These are phyloP conservation scores for Eretmochelys imbricata DNA, from an alignment of 2,113 vertebrate genomes.

Conservation along the genomic window DNA sequence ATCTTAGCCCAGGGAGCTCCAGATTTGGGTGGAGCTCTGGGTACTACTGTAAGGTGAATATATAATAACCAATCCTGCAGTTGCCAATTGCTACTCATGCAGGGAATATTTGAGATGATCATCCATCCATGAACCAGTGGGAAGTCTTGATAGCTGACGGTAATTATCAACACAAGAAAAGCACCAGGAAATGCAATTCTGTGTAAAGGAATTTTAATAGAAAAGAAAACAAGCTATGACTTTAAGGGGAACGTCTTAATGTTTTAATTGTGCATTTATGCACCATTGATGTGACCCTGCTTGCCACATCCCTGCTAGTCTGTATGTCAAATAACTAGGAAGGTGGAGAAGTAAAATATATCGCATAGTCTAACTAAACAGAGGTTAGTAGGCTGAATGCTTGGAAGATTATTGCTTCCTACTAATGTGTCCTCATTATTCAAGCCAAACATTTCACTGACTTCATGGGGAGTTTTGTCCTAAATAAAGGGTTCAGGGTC, in stretches of 20 bases:
- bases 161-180: slow-evolving; percentile 28
- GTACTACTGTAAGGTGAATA: slow-evolving; percentile 12
- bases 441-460: background rate
- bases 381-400: background rate
- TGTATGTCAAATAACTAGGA: background rate
- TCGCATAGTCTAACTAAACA: background rate
- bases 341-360: background rate
- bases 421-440: background rate
- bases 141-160: background rate
- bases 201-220: background rate
- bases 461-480: background rate
- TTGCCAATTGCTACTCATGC: slow-evolving; percentile 36
- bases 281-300: background rate
- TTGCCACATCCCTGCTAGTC: background rate
- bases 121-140: slow-evolving; percentile 37
- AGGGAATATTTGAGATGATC: slow-evolving; percentile 13
- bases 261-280: background rate
- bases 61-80: slow-evolving; percentile 44
- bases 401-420: background rate
- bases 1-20: background rate
- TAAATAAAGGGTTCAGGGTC: background rate
- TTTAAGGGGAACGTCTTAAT: background rate
- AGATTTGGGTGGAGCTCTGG: background rate
- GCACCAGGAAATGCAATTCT: background rate
- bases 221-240: background rate